Evolutionary conservation across 2,113 vertebrate genomes (phyloP).

Genomic region (Dascyllus trimaculatus): DNA sequence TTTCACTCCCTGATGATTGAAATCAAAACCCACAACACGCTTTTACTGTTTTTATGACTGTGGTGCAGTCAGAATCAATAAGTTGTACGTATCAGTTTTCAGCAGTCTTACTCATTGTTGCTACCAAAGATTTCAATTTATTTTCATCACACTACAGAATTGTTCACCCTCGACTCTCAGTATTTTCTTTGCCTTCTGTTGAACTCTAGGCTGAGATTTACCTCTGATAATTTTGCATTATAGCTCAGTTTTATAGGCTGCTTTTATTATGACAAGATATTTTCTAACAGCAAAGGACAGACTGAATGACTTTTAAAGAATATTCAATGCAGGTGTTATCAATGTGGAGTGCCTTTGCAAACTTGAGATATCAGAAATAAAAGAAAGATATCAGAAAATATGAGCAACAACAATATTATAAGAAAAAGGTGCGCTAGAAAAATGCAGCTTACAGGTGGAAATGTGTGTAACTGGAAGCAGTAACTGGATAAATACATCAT

Average conservation of each 20-base stretch:
- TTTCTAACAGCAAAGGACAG: background rate
- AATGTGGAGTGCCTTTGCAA: background rate
- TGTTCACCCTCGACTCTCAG: background rate
- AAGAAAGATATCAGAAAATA: too few species aligned
- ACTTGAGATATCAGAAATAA: background rate
- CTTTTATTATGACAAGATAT: background rate
- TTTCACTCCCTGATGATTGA: background rate
- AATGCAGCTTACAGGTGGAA: too few species aligned
- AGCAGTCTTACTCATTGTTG: background rate
- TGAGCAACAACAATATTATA: too few species aligned
- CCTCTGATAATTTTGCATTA: background rate
- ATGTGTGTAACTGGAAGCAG: too few species aligned
- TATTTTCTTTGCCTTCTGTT: background rate
- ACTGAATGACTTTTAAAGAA: background rate
- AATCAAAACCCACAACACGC: background rate
- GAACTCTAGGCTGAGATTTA: constrained; percentile 1
- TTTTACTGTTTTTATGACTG: background rate
- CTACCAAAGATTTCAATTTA: constrained; percentile 20
- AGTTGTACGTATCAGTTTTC: background rate
- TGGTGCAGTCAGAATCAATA: background rate
- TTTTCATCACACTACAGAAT: constrained; percentile 7
- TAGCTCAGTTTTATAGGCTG: too few species aligned
- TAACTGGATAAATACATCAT: too few species aligned
- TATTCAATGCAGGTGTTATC: background rate
- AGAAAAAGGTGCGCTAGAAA: too few species aligned